Evolutionary conservation across 2,797 vertebrate genomes (phyloP).

Genomic region (Alauda arvensis): DNA sequence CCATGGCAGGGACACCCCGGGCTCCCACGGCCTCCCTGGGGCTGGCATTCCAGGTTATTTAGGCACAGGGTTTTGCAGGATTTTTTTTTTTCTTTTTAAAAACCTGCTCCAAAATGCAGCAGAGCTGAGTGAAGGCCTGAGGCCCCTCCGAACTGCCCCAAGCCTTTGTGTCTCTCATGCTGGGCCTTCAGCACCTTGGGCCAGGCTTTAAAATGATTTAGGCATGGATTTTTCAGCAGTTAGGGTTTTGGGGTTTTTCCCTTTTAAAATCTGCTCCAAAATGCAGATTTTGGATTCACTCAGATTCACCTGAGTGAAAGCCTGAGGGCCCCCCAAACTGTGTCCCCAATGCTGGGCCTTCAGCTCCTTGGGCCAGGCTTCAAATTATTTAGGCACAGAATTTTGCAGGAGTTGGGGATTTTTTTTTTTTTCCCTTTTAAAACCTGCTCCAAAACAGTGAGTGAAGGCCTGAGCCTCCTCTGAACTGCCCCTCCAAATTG

Average conservation of each 20-base stretch:
- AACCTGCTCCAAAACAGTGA: background rate
- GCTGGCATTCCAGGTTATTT: too few relatives aligned
- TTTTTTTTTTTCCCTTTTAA: background rate
- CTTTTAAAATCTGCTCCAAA: background rate
- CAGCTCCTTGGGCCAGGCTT: background rate
- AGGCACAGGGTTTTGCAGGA: background rate
- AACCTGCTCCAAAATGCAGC: background rate
- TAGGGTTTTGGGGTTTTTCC: rapidly evolving
- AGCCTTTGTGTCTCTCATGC: background rate
- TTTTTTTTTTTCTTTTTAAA: background rate
- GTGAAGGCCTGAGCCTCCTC: background rate
- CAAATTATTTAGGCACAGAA: background rate
- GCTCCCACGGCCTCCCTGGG: background rate
- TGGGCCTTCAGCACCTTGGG: background rate
- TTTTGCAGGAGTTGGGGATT: background rate
- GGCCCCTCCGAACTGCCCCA: background rate
- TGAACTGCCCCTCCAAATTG: background rate
- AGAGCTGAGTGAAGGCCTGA: background rate
- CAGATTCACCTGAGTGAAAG: background rate
- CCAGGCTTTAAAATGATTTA: background rate
- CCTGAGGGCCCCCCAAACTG: background rate
- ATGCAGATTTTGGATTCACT: too few relatives aligned
- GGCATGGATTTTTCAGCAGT: background rate
- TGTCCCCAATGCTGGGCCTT: rapidly evolving
- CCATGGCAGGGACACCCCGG: rapidly evolving